Evolutionary conservation across 2,888 invertebrate genomes (phyloP).

Genomic region (Xylocampa areola): DNA sequence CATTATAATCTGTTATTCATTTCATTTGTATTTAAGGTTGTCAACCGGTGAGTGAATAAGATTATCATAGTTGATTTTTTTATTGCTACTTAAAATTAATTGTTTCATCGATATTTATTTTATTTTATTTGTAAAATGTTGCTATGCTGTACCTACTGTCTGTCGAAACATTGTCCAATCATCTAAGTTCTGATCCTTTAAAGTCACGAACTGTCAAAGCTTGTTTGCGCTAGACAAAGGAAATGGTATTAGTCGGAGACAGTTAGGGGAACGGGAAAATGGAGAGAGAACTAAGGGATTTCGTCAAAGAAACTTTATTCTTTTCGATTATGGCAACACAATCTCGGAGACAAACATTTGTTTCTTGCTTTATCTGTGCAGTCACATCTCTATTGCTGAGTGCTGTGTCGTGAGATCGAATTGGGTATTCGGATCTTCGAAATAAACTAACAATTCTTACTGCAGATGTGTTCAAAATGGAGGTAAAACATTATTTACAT

Average conservation of each 20-base stretch:
- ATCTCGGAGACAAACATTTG: conserved; percentile 32
- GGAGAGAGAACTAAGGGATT: conserved; percentile 32
- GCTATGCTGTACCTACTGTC: neutral
- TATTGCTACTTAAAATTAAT: conserved; percentile 14
- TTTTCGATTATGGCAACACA: conserved; percentile 9
- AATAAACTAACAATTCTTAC: conserved; percentile 24
- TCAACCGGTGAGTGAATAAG: conserved; percentile 1
- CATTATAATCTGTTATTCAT: neutral
- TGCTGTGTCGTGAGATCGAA: conserved; percentile 20
- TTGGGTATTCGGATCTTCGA: conserved; percentile 13
- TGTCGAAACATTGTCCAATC: conserved; percentile 1
- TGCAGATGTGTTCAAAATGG: conserved; percentile 1
- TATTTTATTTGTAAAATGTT: conserved; percentile 1
- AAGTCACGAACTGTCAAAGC: conserved; percentile 21
- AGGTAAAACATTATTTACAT: conserved; percentile 3
- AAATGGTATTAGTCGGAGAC: conserved; percentile 22
- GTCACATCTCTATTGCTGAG: conserved; percentile 23
- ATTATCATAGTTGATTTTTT: conserved; percentile 7
- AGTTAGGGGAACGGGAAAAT: conserved; percentile 1
- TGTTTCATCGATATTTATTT: neutral
- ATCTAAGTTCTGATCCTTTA: conserved; percentile 15
- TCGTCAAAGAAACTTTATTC: conserved; percentile 44
- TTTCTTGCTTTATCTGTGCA: conserved; percentile 32
- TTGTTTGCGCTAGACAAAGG: conserved; percentile 24
- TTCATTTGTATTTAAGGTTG: conserved; percentile 2